Evolutionary conservation across 2,888 invertebrate genomes (phyloP).

Genomic region (Eristalinus aeneus): DNA sequence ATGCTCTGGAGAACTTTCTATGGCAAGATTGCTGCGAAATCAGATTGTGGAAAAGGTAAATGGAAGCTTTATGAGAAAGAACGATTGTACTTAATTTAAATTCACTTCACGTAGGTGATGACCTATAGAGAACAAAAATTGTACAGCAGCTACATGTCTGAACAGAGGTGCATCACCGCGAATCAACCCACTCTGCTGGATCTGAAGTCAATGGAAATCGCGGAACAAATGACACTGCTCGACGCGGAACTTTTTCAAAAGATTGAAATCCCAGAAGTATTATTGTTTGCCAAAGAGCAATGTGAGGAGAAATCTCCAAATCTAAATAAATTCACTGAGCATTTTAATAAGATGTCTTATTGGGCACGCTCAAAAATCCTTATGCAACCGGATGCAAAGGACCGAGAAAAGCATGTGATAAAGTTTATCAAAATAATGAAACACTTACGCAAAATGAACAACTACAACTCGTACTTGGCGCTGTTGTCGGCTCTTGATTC

Average conservation of each 20-base stretch:
- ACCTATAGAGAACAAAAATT: constrained; percentile 77
- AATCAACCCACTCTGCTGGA: constrained; percentile 88
- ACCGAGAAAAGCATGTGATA: constrained; percentile 95
- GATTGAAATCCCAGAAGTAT: constrained; percentile 97
- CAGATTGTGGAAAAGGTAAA: constrained; percentile 92
- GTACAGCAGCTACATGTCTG: constrained; percentile 74
- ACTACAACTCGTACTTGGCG: constrained; percentile 99
- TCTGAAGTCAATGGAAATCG: constrained; percentile 96
- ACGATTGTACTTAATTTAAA: neutral
- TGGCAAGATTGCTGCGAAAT: constrained; percentile 94
- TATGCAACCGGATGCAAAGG: constrained; percentile 94
- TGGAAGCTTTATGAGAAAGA: constrained; percentile 69
- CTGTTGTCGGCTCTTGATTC: constrained; percentile 97
- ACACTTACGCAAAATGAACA: constrained; percentile 97
- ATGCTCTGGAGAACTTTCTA: constrained; percentile 93
- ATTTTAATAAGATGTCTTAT: constrained; percentile 99
- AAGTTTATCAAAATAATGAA: constrained; percentile 99
- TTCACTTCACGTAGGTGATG: constrained; percentile 73
- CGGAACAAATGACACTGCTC: constrained; percentile 98
- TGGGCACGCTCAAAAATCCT: constrained; percentile 98
- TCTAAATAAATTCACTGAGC: constrained; percentile 97
- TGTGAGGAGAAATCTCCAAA: constrained; percentile 98
- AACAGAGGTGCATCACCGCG: constrained; percentile 82
- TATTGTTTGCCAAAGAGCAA: constrained; percentile 98
- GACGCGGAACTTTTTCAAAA: constrained; percentile 97